Base-by-base conservation (phyloP, 2,888 invertebrate species). In the Drosophila multiciliata region DNA sequence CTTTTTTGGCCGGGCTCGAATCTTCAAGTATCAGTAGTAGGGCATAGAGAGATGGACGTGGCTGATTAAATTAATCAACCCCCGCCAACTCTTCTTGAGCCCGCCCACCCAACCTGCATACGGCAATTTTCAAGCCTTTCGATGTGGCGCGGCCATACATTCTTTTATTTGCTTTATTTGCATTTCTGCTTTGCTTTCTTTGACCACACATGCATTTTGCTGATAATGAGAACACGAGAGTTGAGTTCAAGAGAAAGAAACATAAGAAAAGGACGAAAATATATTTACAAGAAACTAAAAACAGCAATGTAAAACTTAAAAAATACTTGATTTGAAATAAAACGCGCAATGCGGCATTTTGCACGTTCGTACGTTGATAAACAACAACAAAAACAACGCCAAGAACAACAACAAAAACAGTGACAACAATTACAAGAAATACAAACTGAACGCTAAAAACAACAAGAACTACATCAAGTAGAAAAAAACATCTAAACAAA, bases 81-180 rank as follows among this genome's bases (percentile, higher is more conserved):
- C 26, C 29, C 50, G n/a, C 33, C 23, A 23, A 15, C 45, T 5
- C 35, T 33, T 38, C 42, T 29, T 35, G 45, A 12, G 49, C 3
- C 26, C 11, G 17, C 17, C 36, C 49, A 9, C 23, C 29, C 50
- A 33, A 60, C 35, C 35, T 36, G 11, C 23, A 23, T 45, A 38
- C 48, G 57, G 52, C 40, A 53, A 60, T 57, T 57, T 52, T 74
- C 66, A 29, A n/a, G 61, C 50, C 59, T 38, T 45, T 65, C 29
- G 26, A 67, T 67, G 61, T 69, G 80, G 45, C 45, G 70, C 79
- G 78, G 65, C 78, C 80, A 80, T 67, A 59, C 67, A 72, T 90
- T 89, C 89, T 90, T 89, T 89, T 89, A 89, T 89, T 89, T 89
- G 89, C 89, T 87, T 80, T 71, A 82, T 77, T 82, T 83, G 90